Conservation (phyloP, 2,888 invertebrate species). For the Fabriciana adippe region DNA sequence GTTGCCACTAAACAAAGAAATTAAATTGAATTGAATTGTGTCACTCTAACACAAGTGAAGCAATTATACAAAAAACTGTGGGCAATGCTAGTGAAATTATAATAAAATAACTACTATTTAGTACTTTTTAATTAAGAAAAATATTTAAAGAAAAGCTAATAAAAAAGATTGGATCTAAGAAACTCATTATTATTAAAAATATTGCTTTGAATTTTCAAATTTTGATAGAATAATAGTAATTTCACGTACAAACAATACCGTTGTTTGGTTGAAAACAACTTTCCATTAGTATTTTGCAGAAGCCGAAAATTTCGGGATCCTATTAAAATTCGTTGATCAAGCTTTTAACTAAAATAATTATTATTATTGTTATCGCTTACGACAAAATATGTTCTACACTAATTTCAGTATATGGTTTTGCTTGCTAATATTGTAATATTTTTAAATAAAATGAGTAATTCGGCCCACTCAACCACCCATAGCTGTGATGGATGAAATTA, state of each 20-base stretch:
- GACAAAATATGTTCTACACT: constrained; percentile 1
- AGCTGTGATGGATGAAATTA: too few relatives aligned
- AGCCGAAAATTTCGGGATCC: constrained; percentile 11
- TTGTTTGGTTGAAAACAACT: constrained; percentile 17
- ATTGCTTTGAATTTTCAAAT: constrained; percentile 10
- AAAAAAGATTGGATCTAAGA: not conserved
- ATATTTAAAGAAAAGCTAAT: too few relatives aligned
- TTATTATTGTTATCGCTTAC: constrained; percentile 14
- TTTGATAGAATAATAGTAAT: constrained; percentile 16
- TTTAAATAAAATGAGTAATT: too few relatives aligned
- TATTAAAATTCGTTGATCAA: constrained; percentile 26
- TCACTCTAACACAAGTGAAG: too few relatives aligned
- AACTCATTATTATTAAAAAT: constrained; percentile 1
- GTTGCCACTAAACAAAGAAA: too few relatives aligned
- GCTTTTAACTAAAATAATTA: constrained; percentile 12
- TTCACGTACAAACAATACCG: constrained; percentile 7
- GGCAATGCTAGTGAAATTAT: too few relatives aligned
- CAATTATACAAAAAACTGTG: too few relatives aligned
- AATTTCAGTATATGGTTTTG: not conserved
- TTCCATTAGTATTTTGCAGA: constrained; percentile 20
- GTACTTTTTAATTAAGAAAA: too few relatives aligned
- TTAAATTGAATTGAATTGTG: too few relatives aligned
- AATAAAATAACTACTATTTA: too few relatives aligned
- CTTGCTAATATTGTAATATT: too few relatives aligned
- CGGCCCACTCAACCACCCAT: too few relatives aligned